Evolutionary conservation across 2,113 vertebrate genomes (phyloP), one percentile per base, ranked within the genome.

Genomic region (Cairina moschata): DNA sequence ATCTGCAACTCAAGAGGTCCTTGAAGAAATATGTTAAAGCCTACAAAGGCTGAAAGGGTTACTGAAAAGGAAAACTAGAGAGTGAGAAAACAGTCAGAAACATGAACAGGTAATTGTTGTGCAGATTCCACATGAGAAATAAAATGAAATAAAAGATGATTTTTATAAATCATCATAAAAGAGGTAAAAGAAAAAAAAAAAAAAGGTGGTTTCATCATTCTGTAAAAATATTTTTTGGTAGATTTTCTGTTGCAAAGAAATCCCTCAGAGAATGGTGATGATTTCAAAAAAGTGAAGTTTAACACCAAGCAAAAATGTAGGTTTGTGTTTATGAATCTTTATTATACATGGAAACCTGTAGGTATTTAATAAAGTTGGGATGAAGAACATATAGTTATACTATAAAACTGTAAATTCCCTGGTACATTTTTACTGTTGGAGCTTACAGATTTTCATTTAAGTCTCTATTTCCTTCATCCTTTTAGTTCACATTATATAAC

Each of bases 51-150:
- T 82, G 46, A 90, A 94, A 65, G 56, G 55, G 84, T 88, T 82
- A 21, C 86, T 95, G 71, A 87, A 76, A 91, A 96, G 42, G 46
- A 87, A 75, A 90, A 89, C 23, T 83, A 95, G 48, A 74, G 90
- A 91, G 20, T 48, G 31, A 83, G 13, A 90, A 90, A 67, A 58
- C 17, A 90, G 63, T 90, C 86, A 94, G 85, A 97, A 97, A 93
- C 76, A 59, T 78, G 60, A 93, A 59, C 74, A 79, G 72, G 63
- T 80, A 93, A 92, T 60, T 88, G 52, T 42, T 79, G 28, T 40
- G 36, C 32, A 91, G 36, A 77, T 82, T 94, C 78, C 10, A 42
- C 78, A 42, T 54, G 94, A 93, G 25, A 93, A 92, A 90, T 68
- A 59, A 95, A 92, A 85, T 36, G 1, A 94, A 88, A 75, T 86